Percentiles rank a stretch among this genome's conserved stretches.
Conservation (phyloP, 2,113 vertebrate species). For the Plecturocebus donacophilus region DNA sequence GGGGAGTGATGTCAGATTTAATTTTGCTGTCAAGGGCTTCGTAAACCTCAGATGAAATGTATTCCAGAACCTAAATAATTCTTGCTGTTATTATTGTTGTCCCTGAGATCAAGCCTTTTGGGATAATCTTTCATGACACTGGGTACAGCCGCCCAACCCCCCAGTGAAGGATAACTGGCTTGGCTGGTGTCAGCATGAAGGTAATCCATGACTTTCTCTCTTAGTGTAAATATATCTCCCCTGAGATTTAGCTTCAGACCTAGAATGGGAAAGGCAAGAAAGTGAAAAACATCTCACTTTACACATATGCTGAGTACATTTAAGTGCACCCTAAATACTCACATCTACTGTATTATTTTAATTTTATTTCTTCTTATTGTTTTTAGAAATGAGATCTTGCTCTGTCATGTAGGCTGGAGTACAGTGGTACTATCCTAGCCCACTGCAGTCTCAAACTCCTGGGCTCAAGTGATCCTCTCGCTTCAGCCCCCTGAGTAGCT, state of each 20-base stretch:
- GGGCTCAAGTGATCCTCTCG: no score
- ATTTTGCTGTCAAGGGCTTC: conserved; percentile 46
- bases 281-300: not conserved
- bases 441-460: no score
- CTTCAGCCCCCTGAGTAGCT: no score
- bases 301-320: not conserved
- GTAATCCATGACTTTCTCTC: not conserved
- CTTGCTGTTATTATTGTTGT: not conserved
- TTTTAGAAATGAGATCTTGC: no score
- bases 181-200: not conserved
- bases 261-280: not conserved
- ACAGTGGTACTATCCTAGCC: no score
- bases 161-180: not conserved
- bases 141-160: not conserved
- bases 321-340: not conserved
- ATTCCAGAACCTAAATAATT: not conserved
- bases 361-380: no score
- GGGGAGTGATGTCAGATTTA: conserved; percentile 61
- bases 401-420: no score
- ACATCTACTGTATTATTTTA: no score
- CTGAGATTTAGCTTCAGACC: not conserved
- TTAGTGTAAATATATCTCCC: not conserved
- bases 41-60: not conserved
- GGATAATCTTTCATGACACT: not conserved
- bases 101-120: not conserved